Base-by-base conservation (phyloP, 2,797 vertebrate genomes). In the Ctenopoma kingsleyae region DNA sequence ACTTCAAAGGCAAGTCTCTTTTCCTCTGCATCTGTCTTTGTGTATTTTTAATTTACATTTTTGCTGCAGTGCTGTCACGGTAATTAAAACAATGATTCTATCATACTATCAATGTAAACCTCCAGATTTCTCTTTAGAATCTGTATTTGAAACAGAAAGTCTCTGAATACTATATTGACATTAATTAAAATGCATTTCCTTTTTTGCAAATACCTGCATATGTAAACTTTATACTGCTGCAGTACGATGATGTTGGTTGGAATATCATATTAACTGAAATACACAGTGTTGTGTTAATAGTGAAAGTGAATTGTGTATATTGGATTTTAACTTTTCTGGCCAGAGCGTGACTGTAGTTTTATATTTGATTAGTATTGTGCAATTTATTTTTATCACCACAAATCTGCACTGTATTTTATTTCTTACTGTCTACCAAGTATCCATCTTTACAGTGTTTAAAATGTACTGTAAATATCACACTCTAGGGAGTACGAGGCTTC, bases 1-100 rank as follows among this genome's bases (percentile, higher is more conserved):
- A 99, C 95, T 99, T 99, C 93, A 99, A 99, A 98, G 97, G 98
- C 95, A 85, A 87, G 95, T 80, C 53, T 64, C 52, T 43, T 58
- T 65, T 36, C 32, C 47, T 71, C 75, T 40, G 65, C 76, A 83
- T 88, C 75, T 48, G 68, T 80, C 55, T 80, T 69, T 54, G 78
- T 81, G 78, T 67, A 23, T 48, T 60, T 81, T 70, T 61, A 38
- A 84, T 70, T 75, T 56, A 66, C 67, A 52, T 82, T 75, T 83
- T 46, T 67, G 64, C 70, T 44, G 71, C 51, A 40, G 25, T 25
- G 59, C 60, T 70, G 80, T 79, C 62, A 73, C 43, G 65, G 60
- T 76, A 79, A 87, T 87, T 80, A 62, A 70, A 74, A 32, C 36
- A 40, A 6, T 15, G 13, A 40, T 15, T 40, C 35, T 36, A 9